phyloP scores from a whole-genome alignment of 2,113 vertebrate genomes.

The Donacobius atricapilla region DNA sequence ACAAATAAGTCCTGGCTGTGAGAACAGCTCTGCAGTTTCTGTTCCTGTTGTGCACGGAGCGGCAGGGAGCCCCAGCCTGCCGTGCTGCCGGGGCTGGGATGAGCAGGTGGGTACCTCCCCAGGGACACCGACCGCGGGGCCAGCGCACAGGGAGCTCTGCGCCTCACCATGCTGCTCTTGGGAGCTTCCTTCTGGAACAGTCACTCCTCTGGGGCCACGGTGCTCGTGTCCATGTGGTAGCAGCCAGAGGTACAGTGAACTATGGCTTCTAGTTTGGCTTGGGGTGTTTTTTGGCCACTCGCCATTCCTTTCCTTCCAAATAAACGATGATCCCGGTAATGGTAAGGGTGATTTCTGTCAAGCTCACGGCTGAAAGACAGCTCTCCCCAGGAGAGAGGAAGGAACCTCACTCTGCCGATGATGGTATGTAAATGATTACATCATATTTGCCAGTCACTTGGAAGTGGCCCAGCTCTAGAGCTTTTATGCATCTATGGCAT shows the following conservation, averaged over 20 bases:
- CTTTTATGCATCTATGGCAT: conserved; percentile 25
- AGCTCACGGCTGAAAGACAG: conserved; percentile 8
- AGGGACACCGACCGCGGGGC: not conserved
- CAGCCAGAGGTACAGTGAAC: not conserved
- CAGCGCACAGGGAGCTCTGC: not conserved
- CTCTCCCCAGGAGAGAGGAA: conserved; percentile 35
- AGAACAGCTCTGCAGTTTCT: conserved; percentile 6
- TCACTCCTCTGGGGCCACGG: not conserved
- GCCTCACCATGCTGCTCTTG: accelerated
- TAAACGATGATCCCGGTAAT: not conserved
- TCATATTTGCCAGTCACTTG: conserved; percentile 27
- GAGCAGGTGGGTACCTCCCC: conserved; percentile 6
- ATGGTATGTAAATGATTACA: conserved; percentile 52
- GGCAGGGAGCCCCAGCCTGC: not conserved
- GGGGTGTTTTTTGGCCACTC: not conserved
- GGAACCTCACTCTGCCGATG: conserved; percentile 27
- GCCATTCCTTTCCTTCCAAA: not conserved
- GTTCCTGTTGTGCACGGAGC: not conserved
- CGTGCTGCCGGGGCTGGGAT: not conserved
- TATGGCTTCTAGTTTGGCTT: not conserved
- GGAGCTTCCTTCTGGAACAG: not conserved
- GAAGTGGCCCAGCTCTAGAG: conserved; percentile 44
- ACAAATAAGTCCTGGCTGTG: not conserved
- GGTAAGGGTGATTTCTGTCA: conserved; percentile 39
- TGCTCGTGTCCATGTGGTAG: accelerated